phyloP scores from a whole-genome alignment of 1,140 invertebrate genomes.

The Ceratitis capitata region DNA sequence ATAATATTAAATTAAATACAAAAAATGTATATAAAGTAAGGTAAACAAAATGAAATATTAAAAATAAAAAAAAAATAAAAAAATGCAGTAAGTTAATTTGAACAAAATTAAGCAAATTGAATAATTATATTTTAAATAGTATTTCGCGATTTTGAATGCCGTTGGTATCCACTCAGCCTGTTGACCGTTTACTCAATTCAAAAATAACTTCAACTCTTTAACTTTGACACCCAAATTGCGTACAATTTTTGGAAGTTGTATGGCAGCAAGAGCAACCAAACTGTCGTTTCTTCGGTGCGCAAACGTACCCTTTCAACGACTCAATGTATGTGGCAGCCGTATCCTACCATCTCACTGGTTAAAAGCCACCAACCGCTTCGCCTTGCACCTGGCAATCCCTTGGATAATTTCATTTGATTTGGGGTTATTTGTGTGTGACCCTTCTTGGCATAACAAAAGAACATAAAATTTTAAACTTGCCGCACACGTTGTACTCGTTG shows the following conservation, averaged over 20 bases:
- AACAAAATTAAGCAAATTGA: no score
- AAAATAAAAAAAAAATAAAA: no score
- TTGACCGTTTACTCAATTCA: neutral
- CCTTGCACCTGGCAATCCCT: conserved; percentile 7
- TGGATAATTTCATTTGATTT: neutral
- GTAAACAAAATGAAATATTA: no score
- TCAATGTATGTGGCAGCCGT: neutral
- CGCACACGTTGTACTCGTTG: neutral
- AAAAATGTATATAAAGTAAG: no score
- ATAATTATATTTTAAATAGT: no score
- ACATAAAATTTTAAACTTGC: neutral
- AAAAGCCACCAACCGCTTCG: neutral
- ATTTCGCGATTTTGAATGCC: neutral
- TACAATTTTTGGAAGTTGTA: neutral
- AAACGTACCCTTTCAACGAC: neutral
- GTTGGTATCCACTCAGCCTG: neutral
- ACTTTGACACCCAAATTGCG: conserved; percentile 14
- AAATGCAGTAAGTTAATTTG: no score
- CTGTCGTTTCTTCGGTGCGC: neutral
- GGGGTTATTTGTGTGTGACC: neutral
- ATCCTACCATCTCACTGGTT: neutral
- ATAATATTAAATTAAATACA: no score
- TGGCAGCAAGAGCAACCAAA: neutral
- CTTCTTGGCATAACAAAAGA: neutral
- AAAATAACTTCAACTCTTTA: neutral